These are phyloP conservation scores for Hemicordylus capensis DNA, from an alignment of 2,113 vertebrate genomes.

Conservation along the genomic window DNA sequence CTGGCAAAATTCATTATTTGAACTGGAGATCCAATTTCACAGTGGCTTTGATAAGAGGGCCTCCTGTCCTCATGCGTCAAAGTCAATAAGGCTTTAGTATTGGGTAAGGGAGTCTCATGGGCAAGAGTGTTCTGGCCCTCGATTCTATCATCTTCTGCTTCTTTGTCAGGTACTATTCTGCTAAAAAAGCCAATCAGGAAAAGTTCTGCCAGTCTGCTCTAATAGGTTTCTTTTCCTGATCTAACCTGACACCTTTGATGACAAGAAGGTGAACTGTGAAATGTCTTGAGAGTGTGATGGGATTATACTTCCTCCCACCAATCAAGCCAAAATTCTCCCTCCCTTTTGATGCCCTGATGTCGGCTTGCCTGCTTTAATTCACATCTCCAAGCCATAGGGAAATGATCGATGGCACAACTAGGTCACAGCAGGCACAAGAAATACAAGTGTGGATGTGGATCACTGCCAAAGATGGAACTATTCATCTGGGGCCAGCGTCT, in stretches of 20 bases:
- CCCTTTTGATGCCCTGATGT: background rate
- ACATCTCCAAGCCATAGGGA: background rate
- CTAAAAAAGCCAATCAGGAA: background rate
- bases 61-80: background rate
- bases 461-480: constrained; percentile 2
- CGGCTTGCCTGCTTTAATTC: constrained; percentile 28
- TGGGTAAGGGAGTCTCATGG: background rate
- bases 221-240: constrained; percentile 9
- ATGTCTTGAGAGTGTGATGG: background rate
- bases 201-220: background rate
- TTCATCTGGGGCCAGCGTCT: background rate
- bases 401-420: constrained; percentile 9
- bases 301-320: constrained; percentile 1
- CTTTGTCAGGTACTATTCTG: constrained; percentile 5
- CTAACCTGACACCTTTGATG: constrained; percentile 6
- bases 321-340: background rate
- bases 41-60: constrained; percentile 15
- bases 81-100: constrained; percentile 5
- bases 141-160: background rate
- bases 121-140: background rate
- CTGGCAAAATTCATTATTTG: constrained; percentile 30
- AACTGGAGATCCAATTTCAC: constrained; percentile 22
- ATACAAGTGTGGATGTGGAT: background rate
- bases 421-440: constrained; percentile 17
- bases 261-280: constrained; percentile 10